Conservation (phyloP, 2,113 vertebrate species). For the Erinaceus europaeus region DNA sequence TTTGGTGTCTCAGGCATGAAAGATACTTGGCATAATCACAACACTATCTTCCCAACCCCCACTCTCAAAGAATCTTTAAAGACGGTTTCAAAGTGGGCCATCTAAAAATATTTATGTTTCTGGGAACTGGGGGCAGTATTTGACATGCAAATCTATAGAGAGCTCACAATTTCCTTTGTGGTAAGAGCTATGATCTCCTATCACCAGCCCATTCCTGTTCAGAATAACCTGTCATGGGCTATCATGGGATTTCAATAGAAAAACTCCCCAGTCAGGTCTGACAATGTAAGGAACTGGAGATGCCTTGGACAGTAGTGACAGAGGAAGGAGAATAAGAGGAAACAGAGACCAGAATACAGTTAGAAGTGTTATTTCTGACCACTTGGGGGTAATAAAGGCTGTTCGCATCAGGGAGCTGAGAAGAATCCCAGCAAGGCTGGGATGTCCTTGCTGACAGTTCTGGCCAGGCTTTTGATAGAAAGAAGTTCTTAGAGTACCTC, state of each 20-base stretch:
- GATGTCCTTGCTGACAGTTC: background rate
- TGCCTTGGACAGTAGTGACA: background rate
- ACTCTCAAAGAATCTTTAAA: slow-evolving; percentile 17
- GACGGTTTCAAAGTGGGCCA: background rate
- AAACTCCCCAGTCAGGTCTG: background rate
- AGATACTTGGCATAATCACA: no score
- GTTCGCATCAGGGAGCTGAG: background rate
- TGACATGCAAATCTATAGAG: background rate
- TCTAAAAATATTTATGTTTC: background rate
- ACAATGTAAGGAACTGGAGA: background rate
- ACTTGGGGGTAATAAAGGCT: background rate
- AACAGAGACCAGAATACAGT: background rate
- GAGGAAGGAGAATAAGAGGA: background rate
- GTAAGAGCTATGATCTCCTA: background rate
- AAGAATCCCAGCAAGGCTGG: background rate
- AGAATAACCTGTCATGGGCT: background rate
- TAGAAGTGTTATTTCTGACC: background rate
- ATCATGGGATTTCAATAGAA: background rate
- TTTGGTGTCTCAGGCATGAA: no score
- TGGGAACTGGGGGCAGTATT: background rate
- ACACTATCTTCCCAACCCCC: no score
- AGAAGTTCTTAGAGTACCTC: background rate
- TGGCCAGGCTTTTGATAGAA: background rate
- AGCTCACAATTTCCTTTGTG: background rate
- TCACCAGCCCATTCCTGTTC: background rate